Conservation (phyloP, 2,888 invertebrate species). For the Oxycera nigricornis region DNA sequence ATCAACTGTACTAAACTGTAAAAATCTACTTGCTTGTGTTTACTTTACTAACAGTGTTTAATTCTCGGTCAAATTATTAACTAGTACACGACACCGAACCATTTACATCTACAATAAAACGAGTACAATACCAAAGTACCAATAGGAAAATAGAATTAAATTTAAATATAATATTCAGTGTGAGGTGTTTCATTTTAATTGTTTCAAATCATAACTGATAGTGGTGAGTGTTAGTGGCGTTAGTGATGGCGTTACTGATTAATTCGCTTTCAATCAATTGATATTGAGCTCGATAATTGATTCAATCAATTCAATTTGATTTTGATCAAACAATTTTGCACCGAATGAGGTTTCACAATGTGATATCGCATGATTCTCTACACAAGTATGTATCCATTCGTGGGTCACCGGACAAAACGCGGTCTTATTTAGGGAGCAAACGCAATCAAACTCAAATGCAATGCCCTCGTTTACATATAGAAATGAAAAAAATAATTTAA, state of each 20-base stretch:
- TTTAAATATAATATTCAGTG: conserved; percentile 2
- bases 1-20: background rate
- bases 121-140: conserved; percentile 33
- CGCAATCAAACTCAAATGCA: background rate
- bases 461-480: background rate
- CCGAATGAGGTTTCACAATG: background rate
- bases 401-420: conserved; percentile 22
- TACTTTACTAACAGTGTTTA: background rate
- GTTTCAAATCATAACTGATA: background rate
- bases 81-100: conserved; percentile 35
- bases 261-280: conserved; percentile 1
- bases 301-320: conserved; percentile 18
- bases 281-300: conserved; percentile 11
- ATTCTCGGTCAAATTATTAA: conserved; percentile 14
- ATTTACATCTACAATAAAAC: conserved; percentile 34
- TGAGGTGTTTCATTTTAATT: background rate
- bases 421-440: conserved; percentile 27
- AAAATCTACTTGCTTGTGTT: background rate
- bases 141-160: conserved; percentile 14
- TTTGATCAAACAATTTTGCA: background rate
- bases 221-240: conserved; percentile 24
- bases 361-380: background rate
- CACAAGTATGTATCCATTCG: background rate
- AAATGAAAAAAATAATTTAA: conserved; percentile 42
- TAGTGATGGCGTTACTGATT: background rate